phyloP scores from a whole-genome alignment of 2,113 vertebrate species.

The Pseudorectes ferrugineus region DNA sequence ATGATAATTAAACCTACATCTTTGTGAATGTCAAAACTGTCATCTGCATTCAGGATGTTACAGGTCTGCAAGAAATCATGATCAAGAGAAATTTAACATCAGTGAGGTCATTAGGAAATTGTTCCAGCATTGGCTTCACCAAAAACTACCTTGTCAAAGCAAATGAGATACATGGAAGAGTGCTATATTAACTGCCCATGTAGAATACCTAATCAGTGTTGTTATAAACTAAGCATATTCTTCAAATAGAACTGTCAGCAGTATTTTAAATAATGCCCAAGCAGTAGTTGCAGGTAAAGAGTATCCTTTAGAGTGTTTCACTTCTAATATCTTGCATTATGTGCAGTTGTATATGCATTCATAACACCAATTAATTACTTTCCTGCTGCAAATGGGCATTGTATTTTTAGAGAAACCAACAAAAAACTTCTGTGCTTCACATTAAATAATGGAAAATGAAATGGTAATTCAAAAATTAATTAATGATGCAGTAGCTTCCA shows the following conservation, averaged over 20 bases:
- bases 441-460: background rate
- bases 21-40: conserved; percentile 70
- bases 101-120: conserved; percentile 11
- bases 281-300: background rate
- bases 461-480: background rate
- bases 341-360: background rate
- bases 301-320: background rate
- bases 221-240: background rate
- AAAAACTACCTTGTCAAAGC: background rate
- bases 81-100: conserved; percentile 27
- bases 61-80: conserved; percentile 36
- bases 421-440: background rate
- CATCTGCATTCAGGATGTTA: conserved; percentile 57
- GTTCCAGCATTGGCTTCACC: background rate
- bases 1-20: conserved; percentile 63
- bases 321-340: background rate
- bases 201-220: background rate
- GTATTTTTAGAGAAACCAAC: background rate
- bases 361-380: background rate
- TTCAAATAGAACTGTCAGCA: background rate
- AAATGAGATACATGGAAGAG: background rate
- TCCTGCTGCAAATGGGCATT: background rate
- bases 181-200: background rate
- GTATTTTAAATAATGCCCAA: background rate
- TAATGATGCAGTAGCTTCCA: background rate